Base-by-base conservation (phyloP, 2,797 vertebrate species). In the Cossypha polioptera region DNA sequence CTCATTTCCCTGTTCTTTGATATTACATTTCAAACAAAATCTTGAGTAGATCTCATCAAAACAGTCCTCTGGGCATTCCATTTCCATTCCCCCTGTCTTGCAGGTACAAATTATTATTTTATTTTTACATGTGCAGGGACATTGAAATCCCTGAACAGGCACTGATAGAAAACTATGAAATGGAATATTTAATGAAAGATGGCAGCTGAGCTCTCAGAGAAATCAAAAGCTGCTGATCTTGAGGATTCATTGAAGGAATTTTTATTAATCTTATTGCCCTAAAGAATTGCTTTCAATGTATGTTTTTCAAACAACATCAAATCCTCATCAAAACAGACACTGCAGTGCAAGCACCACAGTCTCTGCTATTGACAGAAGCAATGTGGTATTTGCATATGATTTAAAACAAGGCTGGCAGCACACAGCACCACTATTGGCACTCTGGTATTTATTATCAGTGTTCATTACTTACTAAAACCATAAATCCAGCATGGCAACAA, bases 201-300 rank as follows among this genome's bases (percentile, higher is more conserved):
- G 7, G 94, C 94, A 96, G 91, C 94, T 90, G 90, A 96, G 92
- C 94, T 92, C 91, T 90, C 71, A 4, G 63, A 88, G 78, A 96
- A 96, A 96, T 90, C 88, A 92, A 91, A 95, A 94, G 91, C 88
- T 92, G 88, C 86, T 92, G 86, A 90, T 96, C 88, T 92, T 72
- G 51, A 93, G 86, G 67, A 86, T 89, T 86, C 93, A 86, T n/a
- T 88, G 92, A 93, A 94, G 67, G 93, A 93, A 95, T 95, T 96
- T 96, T 93, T 95, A 94, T 93, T 97, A 96, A 96, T 94, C 84
- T 92, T 91, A 96, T 96, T 96, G 94, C 94, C 94, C 95, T 86
- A 53, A 75, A 96, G 96, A 96, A 94, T 92, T 93, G 87, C 72
- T 94, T 90, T 93, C 92, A 67, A 92, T 86, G 14, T 90, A 40